Evolutionary conservation across 2,797 vertebrate genomes (phyloP), one percentile per base, ranked within the genome.

Genomic region (Pipistrellus pipistrellus): DNA sequence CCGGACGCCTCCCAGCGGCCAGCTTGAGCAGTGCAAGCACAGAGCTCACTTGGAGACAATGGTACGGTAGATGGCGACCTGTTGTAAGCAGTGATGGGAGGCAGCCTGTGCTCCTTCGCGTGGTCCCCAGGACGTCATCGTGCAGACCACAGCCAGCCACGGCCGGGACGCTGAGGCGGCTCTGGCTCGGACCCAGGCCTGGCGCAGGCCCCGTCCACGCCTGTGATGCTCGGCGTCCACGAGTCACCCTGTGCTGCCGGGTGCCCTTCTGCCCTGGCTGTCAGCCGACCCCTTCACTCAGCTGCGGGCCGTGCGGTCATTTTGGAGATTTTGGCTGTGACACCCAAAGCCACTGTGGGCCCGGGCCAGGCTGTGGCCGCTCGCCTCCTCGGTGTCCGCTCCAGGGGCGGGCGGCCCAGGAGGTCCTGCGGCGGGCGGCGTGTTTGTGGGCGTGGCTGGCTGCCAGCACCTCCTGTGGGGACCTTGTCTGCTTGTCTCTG

Each of bases 401-500:
- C 66, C 18, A 18, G 66, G 0, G 9, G 66, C 8, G 32, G 66
- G 66, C 35, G 2, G 68, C 8, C 21, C 66, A 21, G 66, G 18
- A 21, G 32, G 66, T 35, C 66, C 66, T 20, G 66, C 20, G 32
- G 32, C 53, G 32, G 8, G 66, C 10, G 32, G 68, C 9, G 2
- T 38, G 68, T 35, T 12, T 20, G 32, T 35, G 66, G 66, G 18
- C 4, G 32, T 38, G 68, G 35, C 35, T 27, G 75, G 68, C 51
- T 4, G 0, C 44, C 48, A 0, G 4, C 59, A 0, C 10, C 41
- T 17, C 15, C 62, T 27, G 21, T 8, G 32, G 76, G 72, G 38
- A 23, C 15, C 12, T 4, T 4, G 2, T 62, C 68, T 3, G 11
- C n/a, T 13, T 51, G 27, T 20, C 8, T 0, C 17, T 14, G 30